A percentile compares a stretch with the other conserved stretches of the same genome.
phyloP scores from a whole-genome alignment of 2,888 invertebrate species.

The Gastracanthus pulcherrimus region DNA sequence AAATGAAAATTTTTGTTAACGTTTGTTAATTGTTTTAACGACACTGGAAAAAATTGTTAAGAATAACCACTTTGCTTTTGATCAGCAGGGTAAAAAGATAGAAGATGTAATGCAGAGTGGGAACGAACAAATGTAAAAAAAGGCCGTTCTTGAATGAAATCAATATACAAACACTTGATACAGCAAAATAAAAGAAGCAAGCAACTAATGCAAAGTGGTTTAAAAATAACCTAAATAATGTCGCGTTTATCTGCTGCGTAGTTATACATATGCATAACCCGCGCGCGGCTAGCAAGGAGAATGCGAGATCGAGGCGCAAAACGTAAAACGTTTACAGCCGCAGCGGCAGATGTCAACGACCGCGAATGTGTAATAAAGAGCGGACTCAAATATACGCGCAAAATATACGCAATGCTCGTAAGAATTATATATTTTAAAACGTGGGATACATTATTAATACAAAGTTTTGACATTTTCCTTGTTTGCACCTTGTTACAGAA shows the following conservation, averaged over 20 bases:
- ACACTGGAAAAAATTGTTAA: no score
- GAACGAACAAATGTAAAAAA: no score
- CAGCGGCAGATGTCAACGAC: constrained; percentile 27
- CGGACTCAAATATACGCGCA: not conserved
- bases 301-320: constrained; percentile 17
- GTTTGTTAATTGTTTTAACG: no score
- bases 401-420: not conserved
- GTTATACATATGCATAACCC: not conserved
- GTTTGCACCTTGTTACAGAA: not conserved
- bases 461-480: not conserved
- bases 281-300: not conserved
- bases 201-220: not conserved
- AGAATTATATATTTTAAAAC: not conserved
- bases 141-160: no score
- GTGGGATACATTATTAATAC: not conserved
- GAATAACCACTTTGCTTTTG: no score
- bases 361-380: constrained; percentile 28
- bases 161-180: no score
- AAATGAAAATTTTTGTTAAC: no score
- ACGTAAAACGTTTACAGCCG: not conserved
- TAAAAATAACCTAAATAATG: constrained; percentile 10
- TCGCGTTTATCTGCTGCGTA: not conserved
- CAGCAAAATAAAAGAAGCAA: no score
- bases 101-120: no score
- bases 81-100: no score